Percentiles rank a stretch among this genome's conserved stretches.
Evolutionary conservation across 1,140 invertebrate species (phyloP).

Genomic region (Drosophila pallidifrons): DNA sequence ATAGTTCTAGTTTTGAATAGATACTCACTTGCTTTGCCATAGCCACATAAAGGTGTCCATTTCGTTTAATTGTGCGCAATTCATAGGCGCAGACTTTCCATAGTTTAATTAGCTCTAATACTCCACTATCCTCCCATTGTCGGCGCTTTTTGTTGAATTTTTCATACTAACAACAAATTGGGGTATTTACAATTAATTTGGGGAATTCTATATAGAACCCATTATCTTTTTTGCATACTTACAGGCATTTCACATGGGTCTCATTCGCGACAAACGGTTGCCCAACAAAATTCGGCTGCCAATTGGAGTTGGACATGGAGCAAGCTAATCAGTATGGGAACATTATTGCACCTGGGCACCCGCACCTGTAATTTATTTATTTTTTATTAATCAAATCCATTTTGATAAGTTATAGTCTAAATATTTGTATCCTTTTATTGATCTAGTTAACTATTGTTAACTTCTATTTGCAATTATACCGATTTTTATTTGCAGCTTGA

Average conservation of each 20-base stretch:
- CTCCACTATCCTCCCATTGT: slow-evolving; percentile 85
- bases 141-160: slow-evolving; percentile 85
- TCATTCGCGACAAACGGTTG: slow-evolving; percentile 74
- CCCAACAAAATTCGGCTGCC: slow-evolving; percentile 75
- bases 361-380: slow-evolving; percentile 45
- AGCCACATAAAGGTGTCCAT: slow-evolving; percentile 84
- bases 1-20: neutral
- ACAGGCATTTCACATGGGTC: slow-evolving; percentile 85
- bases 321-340: slow-evolving; percentile 59
- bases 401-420: neutral
- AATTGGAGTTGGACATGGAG: slow-evolving; percentile 74
- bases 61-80: slow-evolving; percentile 84
- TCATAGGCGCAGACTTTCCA: slow-evolving; percentile 85
- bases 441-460: too few relatives aligned
- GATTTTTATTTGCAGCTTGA: too few relatives aligned
- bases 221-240: slow-evolving; percentile 40
- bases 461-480: too few relatives aligned
- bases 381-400: neutral
- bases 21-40: slow-evolving; percentile 81
- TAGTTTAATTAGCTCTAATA: slow-evolving; percentile 83
- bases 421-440: too few relatives aligned
- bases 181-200: neutral
- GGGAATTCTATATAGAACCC: neutral
- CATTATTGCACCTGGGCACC: slow-evolving; percentile 54
- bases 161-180: slow-evolving; percentile 68